Conservation (phyloP, 2,113 vertebrate species). For the Aramus guarauna region DNA sequence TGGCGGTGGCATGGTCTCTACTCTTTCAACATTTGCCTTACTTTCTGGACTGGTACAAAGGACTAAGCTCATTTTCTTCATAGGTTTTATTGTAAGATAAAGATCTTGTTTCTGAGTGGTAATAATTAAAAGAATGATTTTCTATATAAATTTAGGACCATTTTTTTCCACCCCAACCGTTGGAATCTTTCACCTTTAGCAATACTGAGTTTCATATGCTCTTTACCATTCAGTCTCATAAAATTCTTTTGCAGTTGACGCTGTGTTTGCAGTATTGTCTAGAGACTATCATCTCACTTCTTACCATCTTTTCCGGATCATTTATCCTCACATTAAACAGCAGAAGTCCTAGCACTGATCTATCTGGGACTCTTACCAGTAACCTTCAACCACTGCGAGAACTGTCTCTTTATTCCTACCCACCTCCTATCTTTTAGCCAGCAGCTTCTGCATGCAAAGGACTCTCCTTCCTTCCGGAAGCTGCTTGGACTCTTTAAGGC, state of each 20-base stretch:
- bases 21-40: not conserved
- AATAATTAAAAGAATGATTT: not conserved
- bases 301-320: not conserved
- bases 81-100: not conserved
- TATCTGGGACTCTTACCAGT: not conserved
- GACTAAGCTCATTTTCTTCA: not conserved
- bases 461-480: not conserved
- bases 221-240: not conserved
- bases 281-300: not conserved
- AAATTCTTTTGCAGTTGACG: not conserved
- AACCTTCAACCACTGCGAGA: not conserved
- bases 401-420: not conserved
- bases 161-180: fast-evolving
- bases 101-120: not conserved
- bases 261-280: not conserved
- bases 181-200: not conserved
- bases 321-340: not conserved
- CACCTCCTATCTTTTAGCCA: not conserved
- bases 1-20: not conserved
- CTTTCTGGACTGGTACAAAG: not conserved
- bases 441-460: not conserved
- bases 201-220: not conserved
- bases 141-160: not conserved
- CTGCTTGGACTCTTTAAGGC: not conserved
- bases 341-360: not conserved